Base-by-base conservation (phyloP, 2,888 invertebrate genomes). In the Tetrapedia diversipes region DNA sequence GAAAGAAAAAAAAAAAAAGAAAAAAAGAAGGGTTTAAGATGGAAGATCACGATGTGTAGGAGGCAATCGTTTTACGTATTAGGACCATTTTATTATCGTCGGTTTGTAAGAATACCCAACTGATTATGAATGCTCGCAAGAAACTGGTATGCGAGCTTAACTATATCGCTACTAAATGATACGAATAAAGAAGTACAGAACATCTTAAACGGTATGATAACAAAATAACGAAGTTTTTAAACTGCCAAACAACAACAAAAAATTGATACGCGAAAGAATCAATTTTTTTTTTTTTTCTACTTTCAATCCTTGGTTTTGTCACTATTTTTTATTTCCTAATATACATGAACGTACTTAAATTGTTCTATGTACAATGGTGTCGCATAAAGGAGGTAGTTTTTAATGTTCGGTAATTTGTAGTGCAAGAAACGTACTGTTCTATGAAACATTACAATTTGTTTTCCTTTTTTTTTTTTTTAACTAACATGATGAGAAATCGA, bases 121-220 rank as follows among this genome's bases (percentile, higher is more conserved):
- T 67, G 66, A 76, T 67, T 45, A 57, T 57, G 56, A 29, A 54
- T 43, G 61, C 49, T n/a, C n/a, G n/a, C n/a, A n/a, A n/a, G n/a
- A n/a, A 45, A 39, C 39, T 41, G 45, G 41, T 54, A 65, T 66
- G 43, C 29, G 56, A 61, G 47, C 51, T 49, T 61, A n/a, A n/a
- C n/a, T n/a, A n/a, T 66, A 67, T 37, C 61, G 56, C 49, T 57
- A 63, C 22, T 63, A 63, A 76, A 61, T 19, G 19, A 63, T 61
- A 66, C 54, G 56, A 74, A 72, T 60, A 60, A 72, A 74, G 45
- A 45, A 60, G 45, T 45, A 39, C 64, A 64, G 32, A 56, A 43
- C 34, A 65, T 75, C 54, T 71, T 68, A 11, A 57, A 73, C n/a
- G 3, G 56, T n/a, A 56, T 68, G 56, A 27, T 39, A 64, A 64